Conservation (phyloP, 2,113 vertebrate genomes). For the Scomber colias region DNA sequence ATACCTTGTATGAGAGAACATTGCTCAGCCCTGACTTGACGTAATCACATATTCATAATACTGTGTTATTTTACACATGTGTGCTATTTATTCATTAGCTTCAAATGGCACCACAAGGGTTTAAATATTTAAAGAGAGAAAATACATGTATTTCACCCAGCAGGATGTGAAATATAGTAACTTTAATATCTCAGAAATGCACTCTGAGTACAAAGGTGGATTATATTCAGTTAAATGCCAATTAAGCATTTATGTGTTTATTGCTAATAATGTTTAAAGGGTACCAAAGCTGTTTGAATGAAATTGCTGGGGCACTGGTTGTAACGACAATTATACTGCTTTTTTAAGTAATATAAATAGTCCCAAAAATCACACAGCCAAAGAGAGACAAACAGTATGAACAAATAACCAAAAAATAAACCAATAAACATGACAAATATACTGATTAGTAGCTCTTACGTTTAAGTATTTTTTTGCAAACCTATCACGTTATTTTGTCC, state of each 20-base stretch:
- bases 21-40: too few species aligned
- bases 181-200: not conserved
- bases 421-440: not conserved
- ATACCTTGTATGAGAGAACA: not conserved
- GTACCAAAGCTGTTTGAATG: not conserved
- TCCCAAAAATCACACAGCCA: not conserved
- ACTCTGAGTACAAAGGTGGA: not conserved
- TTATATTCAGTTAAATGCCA: not conserved
- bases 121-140: slow-evolving; percentile 5
- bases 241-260: slow-evolving; percentile 13
- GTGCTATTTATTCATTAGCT: not conserved
- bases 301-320: not conserved
- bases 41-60: not conserved
- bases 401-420: not conserved
- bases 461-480: too few species aligned
- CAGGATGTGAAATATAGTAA: slow-evolving; percentile 4
- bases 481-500: not conserved
- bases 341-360: not conserved
- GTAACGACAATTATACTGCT: not conserved
- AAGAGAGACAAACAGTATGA: not conserved
- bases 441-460: too few species aligned
- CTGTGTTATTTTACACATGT: not conserved
- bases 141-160: not conserved
- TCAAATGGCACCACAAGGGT: not conserved
- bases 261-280: slow-evolving; percentile 17